These are phyloP conservation scores for Drosophila nr. perissopoda DNA, from an alignment of 2,888 invertebrate genomes.

Conservation along the genomic window DNA sequence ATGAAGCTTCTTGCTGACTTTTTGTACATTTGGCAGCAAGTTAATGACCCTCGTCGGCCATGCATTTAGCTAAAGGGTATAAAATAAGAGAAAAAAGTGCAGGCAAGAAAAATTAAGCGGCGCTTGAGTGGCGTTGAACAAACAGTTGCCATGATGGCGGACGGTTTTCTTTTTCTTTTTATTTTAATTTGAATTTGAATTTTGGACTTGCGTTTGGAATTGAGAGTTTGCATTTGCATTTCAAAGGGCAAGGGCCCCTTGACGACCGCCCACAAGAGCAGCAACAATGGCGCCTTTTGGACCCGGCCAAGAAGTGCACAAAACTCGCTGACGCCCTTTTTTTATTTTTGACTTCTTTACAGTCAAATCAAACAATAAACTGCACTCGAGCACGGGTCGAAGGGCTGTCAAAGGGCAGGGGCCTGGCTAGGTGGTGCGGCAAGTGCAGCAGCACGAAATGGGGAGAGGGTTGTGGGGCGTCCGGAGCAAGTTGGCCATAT, in stretches of 20 bases:
- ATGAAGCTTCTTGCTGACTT: neutral
- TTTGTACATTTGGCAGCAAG: neutral
- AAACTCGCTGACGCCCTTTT: constrained; percentile 43
- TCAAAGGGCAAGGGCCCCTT: constrained; percentile 66
- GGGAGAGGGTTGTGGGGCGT: neutral
- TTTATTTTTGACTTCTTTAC: neutral
- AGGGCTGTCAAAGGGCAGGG: neutral
- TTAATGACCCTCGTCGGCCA: neutral
- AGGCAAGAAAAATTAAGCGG: constrained; percentile 4
- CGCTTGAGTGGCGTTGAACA: constrained; percentile 46
- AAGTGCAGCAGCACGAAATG: constrained; percentile 9
- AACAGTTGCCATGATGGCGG: constrained; percentile 64
- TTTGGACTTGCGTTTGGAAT: constrained; percentile 54
- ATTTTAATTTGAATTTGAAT: constrained; percentile 44
- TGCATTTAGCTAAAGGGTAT: neutral
- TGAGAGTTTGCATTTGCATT: constrained; percentile 55
- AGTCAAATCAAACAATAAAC: constrained; percentile 76
- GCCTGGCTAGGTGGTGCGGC: constrained; percentile 16
- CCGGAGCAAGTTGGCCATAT: constrained; percentile 75
- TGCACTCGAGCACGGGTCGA: constrained; percentile 72
- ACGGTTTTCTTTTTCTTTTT: constrained; percentile 38
- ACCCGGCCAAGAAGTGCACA: constrained; percentile 49
- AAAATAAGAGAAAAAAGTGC: neutral
- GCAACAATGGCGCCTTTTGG: constrained; percentile 50
- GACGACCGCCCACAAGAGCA: constrained; percentile 58